These are phyloP conservation scores for Altica lythri DNA, from an alignment of 2,888 invertebrate species.

Conservation along the genomic window DNA sequence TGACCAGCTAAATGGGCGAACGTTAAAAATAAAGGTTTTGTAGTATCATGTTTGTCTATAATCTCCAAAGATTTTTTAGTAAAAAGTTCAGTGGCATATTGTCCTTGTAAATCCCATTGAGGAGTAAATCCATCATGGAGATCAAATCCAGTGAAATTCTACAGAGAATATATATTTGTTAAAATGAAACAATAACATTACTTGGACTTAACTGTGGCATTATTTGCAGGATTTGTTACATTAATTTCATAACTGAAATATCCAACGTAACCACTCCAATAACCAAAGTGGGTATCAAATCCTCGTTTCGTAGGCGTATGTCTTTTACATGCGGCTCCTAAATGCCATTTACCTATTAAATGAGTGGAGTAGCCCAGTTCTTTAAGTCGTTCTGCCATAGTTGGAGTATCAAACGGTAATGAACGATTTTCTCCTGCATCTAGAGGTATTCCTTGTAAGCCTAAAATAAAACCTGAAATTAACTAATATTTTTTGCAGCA, in stretches of 20 bases:
- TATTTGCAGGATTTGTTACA: conserved; percentile 9
- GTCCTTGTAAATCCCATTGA: conserved; percentile 60
- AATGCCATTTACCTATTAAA: conserved; percentile 85
- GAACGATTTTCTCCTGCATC: conserved; percentile 72
- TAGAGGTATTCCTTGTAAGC: conserved; percentile 70
- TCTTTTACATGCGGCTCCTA: conserved; percentile 72
- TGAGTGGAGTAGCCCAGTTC: conserved; percentile 72
- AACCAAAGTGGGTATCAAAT: conserved; percentile 83
- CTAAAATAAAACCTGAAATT: no score
- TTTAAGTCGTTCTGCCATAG: conserved; percentile 66
- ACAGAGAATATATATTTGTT: conserved; percentile 24
- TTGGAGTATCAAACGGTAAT: conserved; percentile 62
- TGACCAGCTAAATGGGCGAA: conserved; percentile 71
- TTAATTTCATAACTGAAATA: conserved; percentile 64
- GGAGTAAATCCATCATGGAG: conserved; percentile 53
- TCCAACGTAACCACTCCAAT: conserved; percentile 79
- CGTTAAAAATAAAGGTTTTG: conserved; percentile 75
- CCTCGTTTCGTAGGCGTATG: conserved; percentile 74
- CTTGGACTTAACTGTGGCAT: conserved; percentile 26
- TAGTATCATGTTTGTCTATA: conserved; percentile 63
- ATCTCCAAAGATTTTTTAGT: conserved; percentile 68
- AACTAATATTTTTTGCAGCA: no score
- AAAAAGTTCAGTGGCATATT: conserved; percentile 74
- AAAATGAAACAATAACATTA: neutral
- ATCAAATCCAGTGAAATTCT: conserved; percentile 58